Percentiles rank a stretch among this genome's conserved stretches.
Evolutionary conservation across 2,797 vertebrate genomes (phyloP).

Genomic region (Hemitrygon akajei): DNA sequence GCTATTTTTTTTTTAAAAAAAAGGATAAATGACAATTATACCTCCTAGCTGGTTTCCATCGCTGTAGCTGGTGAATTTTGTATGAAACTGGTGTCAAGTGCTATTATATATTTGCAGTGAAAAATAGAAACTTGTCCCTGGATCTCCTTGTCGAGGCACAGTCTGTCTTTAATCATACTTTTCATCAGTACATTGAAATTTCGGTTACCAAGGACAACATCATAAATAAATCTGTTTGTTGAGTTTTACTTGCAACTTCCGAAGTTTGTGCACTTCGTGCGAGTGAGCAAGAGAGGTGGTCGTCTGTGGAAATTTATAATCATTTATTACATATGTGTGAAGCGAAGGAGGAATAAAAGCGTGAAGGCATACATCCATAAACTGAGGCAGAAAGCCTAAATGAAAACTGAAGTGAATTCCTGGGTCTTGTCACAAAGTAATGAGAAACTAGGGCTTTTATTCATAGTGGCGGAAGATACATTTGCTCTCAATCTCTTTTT

Average conservation of each 20-base stretch:
- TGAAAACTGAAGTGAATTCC: slow-evolving; percentile 84
- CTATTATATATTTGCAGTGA: slow-evolving; percentile 76
- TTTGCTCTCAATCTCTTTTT: slow-evolving; percentile 66
- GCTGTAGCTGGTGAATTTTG: slow-evolving; percentile 54
- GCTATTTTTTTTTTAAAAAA: background rate
- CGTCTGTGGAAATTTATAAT: slow-evolving; percentile 88
- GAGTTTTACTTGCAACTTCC: slow-evolving; percentile 77
- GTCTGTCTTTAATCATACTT: slow-evolving; percentile 90
- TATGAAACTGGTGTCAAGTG: slow-evolving; percentile 76
- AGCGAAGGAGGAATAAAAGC: slow-evolving; percentile 72
- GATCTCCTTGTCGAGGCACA: slow-evolving; percentile 71
- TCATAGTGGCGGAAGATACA: slow-evolving; percentile 65
- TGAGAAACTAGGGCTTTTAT: slow-evolving; percentile 77
- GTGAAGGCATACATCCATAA: slow-evolving; percentile 74
- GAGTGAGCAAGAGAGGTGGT: slow-evolving; percentile 71
- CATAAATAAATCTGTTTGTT: slow-evolving; percentile 89
- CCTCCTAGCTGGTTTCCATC: background rate
- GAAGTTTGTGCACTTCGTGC: slow-evolving; percentile 80
- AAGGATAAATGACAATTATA: background rate
- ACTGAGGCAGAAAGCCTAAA: slow-evolving; percentile 69
- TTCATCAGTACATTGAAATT: slow-evolving; percentile 94
- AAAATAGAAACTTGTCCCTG: slow-evolving; percentile 74
- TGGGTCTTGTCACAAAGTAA: slow-evolving; percentile 79
- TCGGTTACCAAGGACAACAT: slow-evolving; percentile 88
- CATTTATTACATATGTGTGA: slow-evolving; percentile 77